These are phyloP conservation scores for Brachypalpus laphriformis DNA, from an alignment of 2,888 invertebrate genomes.

Conservation along the genomic window DNA sequence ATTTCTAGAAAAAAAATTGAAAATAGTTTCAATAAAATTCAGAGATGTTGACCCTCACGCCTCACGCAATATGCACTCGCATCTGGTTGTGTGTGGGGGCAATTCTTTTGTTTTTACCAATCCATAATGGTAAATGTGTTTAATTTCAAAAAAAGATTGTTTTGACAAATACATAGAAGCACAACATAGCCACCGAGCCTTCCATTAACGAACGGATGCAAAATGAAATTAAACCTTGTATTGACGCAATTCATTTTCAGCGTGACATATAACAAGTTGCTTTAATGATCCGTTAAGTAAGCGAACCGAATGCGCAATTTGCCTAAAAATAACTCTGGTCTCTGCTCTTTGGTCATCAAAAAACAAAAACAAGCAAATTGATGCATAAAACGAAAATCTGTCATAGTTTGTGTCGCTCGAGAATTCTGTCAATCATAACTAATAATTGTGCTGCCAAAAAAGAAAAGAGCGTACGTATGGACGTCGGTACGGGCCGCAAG, in stretches of 20 bases:
- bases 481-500: not conserved
- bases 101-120: constrained; percentile 21
- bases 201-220: constrained; percentile 39
- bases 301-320: constrained; percentile 33
- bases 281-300: constrained; percentile 34
- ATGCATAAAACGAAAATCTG: constrained; percentile 45
- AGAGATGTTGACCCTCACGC: constrained; percentile 43
- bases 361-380: not conserved
- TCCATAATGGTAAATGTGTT: not conserved
- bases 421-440: constrained; percentile 58
- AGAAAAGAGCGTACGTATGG: constrained; percentile 4
- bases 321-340: constrained; percentile 40
- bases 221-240: constrained; percentile 50
- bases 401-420: constrained; percentile 22
- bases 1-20: no score
- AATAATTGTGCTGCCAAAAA: constrained; percentile 50
- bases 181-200: not conserved
- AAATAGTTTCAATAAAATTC: constrained; percentile 15
- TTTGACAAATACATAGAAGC: constrained; percentile 41
- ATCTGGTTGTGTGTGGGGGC: not conserved
- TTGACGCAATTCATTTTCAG: constrained; percentile 57
- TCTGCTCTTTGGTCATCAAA: constrained; percentile 4
- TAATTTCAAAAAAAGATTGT: constrained; percentile 25
- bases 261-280: constrained; percentile 39
- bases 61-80: not conserved